Evolutionary conservation across 2,113 vertebrate genomes (phyloP), one percentile per base, ranked within the genome.

Genomic region (Catharus bicknelli): DNA sequence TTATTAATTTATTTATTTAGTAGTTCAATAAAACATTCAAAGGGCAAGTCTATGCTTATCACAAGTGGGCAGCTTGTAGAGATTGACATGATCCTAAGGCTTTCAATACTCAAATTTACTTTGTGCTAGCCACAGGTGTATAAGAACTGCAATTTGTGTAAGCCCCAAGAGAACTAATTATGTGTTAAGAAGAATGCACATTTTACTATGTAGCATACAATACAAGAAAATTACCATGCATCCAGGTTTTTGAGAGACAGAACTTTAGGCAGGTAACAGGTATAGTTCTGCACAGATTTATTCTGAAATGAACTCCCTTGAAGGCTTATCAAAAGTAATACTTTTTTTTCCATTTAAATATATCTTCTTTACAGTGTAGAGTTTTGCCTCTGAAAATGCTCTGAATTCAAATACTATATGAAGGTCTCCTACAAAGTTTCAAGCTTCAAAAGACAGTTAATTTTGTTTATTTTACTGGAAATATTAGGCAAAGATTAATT

Each of bases 111-210:
- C 86, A 94, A 72, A 92, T 94, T 95, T 94, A 86, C 45, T 92
- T 94, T 92, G 54, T 84, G 47, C 38, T 81, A 85, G 54, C 54
- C 83, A 96, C 77, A 93, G 63, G 83, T 92, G 80, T 85, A 87
- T 79, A 88, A 87, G 43, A 95, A 73, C 70, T 73, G 34, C 45
- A 90, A 86, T 90, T 89, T 93, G 12, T 79, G 43, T 58, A 84
- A 90, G 22, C 70, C 96, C 70, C 95, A 93, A 82, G 90, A 95
- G 95, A 94, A 89, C 92, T 94, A 96, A 96, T 96, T 96, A 95
- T 84, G 42, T 62, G 42, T 82, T 93, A 94, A 94, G 77, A 94
- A 89, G 58, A 87, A 95, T 69, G 54, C 61, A 84, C 47, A 48
- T 93, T 92, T 92, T 90, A 82, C 77, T 66, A 23, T 58, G 77